Base-by-base conservation (phyloP, 2,888 invertebrate species). In the Agonopterix arenella region DNA sequence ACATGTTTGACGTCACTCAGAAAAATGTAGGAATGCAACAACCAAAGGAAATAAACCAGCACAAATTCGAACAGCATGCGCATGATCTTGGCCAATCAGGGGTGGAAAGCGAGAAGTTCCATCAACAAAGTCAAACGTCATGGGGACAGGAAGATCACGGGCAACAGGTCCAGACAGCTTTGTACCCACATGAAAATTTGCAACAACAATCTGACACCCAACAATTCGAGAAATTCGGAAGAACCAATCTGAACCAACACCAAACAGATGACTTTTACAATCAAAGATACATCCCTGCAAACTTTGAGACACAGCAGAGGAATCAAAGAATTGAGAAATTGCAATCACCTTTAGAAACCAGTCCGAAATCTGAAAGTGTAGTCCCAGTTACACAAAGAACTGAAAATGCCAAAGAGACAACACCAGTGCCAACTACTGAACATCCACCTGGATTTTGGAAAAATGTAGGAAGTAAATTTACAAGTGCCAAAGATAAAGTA, bases 401-500 rank as follows among this genome's bases (percentile, higher is more conserved):
- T 43, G 11, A 43, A 11, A 11, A 13, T 11, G 4, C 40, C 1
- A 10, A 5, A 43, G 43, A 43, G 11, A 11, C 11, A n/a, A 59
- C 76, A 55, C 52, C 58, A 58, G 72, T 69, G 56, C 44, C 61
- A 51, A 56, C 57, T n/a, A 74, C 77, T 55, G 76, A 80, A 63
- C 75, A 84, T 28, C 28, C 28, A 48, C 70, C 85, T 45, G 88
- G 91, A 13, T 91, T 93, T 66, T 93, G 92, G 92, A 77, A 76
- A 52, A 84, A 80, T 64, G 61, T 92, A 52, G 89, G 90, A 49
- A 79, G 75, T 57, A 91, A 90, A 77, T 75, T 92, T 43, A 78
- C 75, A 44, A 81, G 53, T 58, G 86, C 90, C 8, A 90, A 90
- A 61, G 80, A 89, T 43, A 91, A 82, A 70, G 86, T 90, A 44